phyloP scores from a whole-genome alignment of 2,113 vertebrate genomes.

The Tenebrosternarchus preto region DNA sequence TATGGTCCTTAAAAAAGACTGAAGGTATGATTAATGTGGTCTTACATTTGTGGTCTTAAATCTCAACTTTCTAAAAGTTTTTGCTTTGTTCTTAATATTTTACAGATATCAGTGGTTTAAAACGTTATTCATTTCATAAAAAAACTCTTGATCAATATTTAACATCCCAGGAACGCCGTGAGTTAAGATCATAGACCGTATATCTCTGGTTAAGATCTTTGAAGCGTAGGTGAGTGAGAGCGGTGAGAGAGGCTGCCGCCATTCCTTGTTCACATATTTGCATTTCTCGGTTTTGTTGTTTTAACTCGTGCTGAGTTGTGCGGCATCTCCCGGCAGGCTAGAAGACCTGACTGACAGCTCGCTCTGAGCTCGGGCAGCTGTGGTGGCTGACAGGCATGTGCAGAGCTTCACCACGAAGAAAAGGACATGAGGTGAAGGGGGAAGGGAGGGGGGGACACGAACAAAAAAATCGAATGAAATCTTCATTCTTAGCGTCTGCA shows the following conservation, averaged over 20 bases:
- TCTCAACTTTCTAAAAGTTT: too few species aligned
- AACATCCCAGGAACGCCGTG: too few species aligned
- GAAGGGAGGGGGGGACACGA: neutral
- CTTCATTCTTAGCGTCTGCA: neutral
- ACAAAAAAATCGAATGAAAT: neutral
- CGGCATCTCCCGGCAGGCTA: constrained; percentile 48
- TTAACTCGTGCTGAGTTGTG: constrained; percentile 63
- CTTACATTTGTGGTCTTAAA: too few species aligned
- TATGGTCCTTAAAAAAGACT: too few species aligned
- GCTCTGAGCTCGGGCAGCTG: constrained; percentile 51
- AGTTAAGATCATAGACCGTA: too few species aligned
- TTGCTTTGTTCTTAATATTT: too few species aligned
- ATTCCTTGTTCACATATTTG: constrained; percentile 60
- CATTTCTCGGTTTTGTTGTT: constrained; percentile 71
- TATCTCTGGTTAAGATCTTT: too few species aligned
- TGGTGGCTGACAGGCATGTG: constrained; percentile 60
- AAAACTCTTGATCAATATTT: too few species aligned
- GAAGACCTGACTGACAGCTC: constrained; percentile 53
- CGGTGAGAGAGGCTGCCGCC: constrained; percentile 31
- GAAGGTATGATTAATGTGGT: too few species aligned
- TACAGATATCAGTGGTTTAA: too few species aligned
- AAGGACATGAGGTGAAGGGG: constrained; percentile 16
- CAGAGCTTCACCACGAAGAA: constrained; percentile 25
- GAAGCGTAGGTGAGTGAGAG: neutral
- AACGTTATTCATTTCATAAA: too few species aligned